Base-by-base conservation (phyloP, 2,888 invertebrate species). In the Dorcus hopei region DNA sequence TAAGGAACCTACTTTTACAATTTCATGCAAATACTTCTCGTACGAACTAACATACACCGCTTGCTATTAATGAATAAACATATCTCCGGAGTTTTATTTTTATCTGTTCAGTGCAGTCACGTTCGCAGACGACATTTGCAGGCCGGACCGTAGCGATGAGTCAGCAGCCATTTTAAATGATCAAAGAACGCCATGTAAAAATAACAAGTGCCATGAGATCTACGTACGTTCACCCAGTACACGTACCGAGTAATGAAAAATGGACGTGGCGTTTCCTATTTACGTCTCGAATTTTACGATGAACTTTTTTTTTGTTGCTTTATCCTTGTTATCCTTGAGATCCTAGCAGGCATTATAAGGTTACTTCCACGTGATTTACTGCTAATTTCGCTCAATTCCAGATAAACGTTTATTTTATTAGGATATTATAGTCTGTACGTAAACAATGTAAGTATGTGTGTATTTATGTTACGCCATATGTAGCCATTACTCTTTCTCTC, bases 91-190 rank as follows among this genome's bases (percentile, higher is more conserved):
- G 45, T 41, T 49, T 54, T 42, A 49, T 49, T 54, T 54, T 54
- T 51, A 51, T 49, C 45, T 11, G 19, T 19, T 23, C 45, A 4
- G 23, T 45, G 45, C 14, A 23, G 49, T 58, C 52, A 53, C 53
- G 58, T 58, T 48, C 42, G 59, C 61, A 58, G 64, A 60, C 70
- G 59, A 76, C 69, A 72, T 77, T 75, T 74, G 74, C 70, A 68
- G 61, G 52, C 58, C 70, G 70, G 65, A 38, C 71, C 71, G 72
- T 77, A 75, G 66, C 70, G 74, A 76, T 77, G 77, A 77, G 73
- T 77, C 76, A 77, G 76, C 77, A 72, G 71, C 74, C 72, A 74
- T 72, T 70, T 71, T 68, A 65, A 55, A 59, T 61, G 61, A 64
- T 61, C 63, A 48, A 59, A 59, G 62, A 56, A 56, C 55, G 61